A percentile compares a stretch with the other conserved stretches of the same genome.
Evolutionary conservation across 2,888 invertebrate species (phyloP).

Genomic region (Orthosia gothica): DNA sequence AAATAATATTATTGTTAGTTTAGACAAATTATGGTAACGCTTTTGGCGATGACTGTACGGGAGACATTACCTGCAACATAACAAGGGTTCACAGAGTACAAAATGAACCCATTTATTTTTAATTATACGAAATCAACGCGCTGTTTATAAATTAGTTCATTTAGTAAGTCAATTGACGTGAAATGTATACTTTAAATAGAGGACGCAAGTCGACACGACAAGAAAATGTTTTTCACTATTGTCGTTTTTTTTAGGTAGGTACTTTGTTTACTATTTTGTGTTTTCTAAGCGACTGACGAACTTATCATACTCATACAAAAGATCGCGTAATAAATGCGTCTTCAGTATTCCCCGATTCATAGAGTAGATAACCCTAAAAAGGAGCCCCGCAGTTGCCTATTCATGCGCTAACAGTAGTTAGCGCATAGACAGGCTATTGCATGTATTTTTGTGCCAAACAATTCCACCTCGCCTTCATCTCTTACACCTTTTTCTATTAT

Average conservation of each 20-base stretch:
- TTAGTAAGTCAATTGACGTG: background rate
- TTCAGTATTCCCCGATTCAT: background rate
- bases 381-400: background rate
- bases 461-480: background rate
- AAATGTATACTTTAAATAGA: background rate
- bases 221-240: background rate
- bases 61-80: background rate
- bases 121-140: background rate
- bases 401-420: too few relatives aligned
- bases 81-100: constrained; percentile 1
- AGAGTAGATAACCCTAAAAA: background rate
- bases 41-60: constrained; percentile 5
- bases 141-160: background rate
- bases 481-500: background rate
- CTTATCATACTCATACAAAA: background rate
- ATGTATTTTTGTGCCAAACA: background rate
- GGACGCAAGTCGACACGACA: background rate
- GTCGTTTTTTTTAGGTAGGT: constrained; percentile 3
- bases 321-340: background rate
- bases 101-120: constrained; percentile 13
- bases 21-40: background rate
- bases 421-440: background rate
- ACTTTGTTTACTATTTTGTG: background rate
- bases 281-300: background rate
- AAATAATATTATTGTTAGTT: background rate